These are phyloP conservation scores for Cassiopea xamachana DNA, from an alignment of 30 jellyfish, hydroid and myxozoan genomes.

Conservation along the genomic window DNA sequence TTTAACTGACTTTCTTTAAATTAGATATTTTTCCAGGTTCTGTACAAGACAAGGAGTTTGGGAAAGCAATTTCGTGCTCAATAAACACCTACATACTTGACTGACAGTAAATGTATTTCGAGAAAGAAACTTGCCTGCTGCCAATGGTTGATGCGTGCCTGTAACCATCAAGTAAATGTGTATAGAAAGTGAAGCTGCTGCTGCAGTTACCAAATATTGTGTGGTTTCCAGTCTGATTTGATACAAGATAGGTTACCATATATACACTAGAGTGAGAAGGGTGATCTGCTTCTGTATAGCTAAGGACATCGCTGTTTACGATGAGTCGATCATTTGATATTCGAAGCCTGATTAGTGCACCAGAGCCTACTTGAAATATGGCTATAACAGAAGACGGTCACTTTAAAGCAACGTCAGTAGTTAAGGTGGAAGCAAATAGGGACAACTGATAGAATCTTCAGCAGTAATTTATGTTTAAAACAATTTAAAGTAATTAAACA, in stretches of 20 bases:
- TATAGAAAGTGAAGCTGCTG: background rate
- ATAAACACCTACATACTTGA: no score
- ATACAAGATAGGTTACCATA: background rate
- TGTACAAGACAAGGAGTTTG: no score
- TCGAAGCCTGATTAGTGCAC: background rate
- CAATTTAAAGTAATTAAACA: no score
- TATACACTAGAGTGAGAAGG: background rate
- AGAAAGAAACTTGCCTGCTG: background rate
- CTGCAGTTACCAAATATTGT: background rate
- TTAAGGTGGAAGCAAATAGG: background rate
- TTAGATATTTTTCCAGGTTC: no score
- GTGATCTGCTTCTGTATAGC: background rate
- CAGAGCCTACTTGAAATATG: slow-evolving; percentile 16
- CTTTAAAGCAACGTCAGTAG: background rate
- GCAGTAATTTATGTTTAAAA: no score
- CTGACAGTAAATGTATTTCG: no score
- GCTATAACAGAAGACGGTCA: background rate
- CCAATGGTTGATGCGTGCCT: background rate
- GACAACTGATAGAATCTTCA: no score
- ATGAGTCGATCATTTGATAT: background rate
- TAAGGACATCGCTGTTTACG: background rate
- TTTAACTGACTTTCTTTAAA: no score
- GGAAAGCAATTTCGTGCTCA: no score
- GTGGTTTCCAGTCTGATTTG: slow-evolving; percentile 7
- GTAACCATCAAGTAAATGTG: background rate